Evolutionary conservation across 1,140 invertebrate species (phyloP), one percentile per base, ranked within the genome.

Genomic region (Latrodectus geometricus): DNA sequence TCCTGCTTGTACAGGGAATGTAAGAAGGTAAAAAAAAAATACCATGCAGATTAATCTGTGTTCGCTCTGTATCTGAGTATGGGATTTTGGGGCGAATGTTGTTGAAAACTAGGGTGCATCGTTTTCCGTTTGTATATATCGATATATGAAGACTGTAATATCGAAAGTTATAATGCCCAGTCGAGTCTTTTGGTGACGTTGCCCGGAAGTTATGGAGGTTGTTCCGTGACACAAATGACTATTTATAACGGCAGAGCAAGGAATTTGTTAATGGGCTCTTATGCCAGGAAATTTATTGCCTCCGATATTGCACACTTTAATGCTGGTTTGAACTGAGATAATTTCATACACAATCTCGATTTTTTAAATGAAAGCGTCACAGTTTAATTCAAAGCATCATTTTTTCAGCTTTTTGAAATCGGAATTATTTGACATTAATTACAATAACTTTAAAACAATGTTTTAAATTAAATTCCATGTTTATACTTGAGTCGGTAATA

Each of bases 31-130:
- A 5, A 35, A 35, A 35, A 35, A 35, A 35, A 35, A 35, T 3
- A 35, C 35, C 35, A 35, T 35, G 35, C 50, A 75, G 82, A 75
- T 84, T 84, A 84, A 84, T 84, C 72, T 84, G 48, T 76, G 35
- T 56, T 74, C 56, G 20, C 56, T 23, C 73, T 65, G 21, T 84
- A 84, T 84, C 82, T 84, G 76, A 84, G 76, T 84, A 84, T 84
- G 82, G 52, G 73, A 76, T 84, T 76, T 79, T 79, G 66, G 48
- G n/a, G n/a, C 21, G 77, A 79, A 79, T 68, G 61, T 68, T 74
- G 52, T 49, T 74, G 80, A 83, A 61, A 74, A 52, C 56, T 74
- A 23, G 9, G 23, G 70, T 66, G 70, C 52, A 52, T 74, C 35
- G 80, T 74, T 80, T 80, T 70, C 66, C 14, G 68, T 65, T 66